These are phyloP conservation scores for Troilus luridus DNA, from an alignment of 2,888 invertebrate genomes.

Conservation along the genomic window DNA sequence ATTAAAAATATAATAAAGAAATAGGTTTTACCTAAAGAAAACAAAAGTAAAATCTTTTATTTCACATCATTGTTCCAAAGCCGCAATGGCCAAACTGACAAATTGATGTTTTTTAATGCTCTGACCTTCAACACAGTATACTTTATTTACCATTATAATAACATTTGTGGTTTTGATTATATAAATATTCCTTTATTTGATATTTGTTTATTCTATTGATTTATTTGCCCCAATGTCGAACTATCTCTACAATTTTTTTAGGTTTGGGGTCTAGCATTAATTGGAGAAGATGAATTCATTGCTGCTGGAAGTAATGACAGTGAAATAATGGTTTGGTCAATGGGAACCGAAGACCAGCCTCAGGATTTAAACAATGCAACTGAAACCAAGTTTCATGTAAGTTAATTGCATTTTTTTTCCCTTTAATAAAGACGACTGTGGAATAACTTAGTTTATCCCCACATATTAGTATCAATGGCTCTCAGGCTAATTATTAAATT, in stretches of 20 bases:
- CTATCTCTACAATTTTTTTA: slow-evolving; percentile 68
- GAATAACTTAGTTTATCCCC: background rate
- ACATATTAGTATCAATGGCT: background rate
- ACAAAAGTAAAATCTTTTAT: no score
- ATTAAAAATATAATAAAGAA: no score
- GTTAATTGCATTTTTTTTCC: background rate
- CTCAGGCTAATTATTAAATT: background rate
- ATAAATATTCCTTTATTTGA: background rate
- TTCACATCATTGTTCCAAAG: no score
- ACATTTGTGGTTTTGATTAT: no score
- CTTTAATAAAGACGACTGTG: background rate
- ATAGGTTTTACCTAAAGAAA: no score
- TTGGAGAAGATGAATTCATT: slow-evolving; percentile 84
- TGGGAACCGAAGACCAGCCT: slow-evolving; percentile 63
- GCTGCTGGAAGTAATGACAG: slow-evolving; percentile 91
- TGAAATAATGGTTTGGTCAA: slow-evolving; percentile 86
- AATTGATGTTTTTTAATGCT: no score
- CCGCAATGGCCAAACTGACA: no score
- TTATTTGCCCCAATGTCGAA: background rate
- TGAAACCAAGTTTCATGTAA: slow-evolving; percentile 44
- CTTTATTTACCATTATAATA: background rate
- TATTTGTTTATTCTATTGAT: background rate
- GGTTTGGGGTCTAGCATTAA: slow-evolving; percentile 88
- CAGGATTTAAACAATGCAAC: background rate
- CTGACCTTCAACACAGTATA: background rate